A percentile compares a stretch with the other conserved stretches of the same genome.
Conservation (phyloP, 2,797 vertebrate genomes). For the Liparis tanakae region DNA sequence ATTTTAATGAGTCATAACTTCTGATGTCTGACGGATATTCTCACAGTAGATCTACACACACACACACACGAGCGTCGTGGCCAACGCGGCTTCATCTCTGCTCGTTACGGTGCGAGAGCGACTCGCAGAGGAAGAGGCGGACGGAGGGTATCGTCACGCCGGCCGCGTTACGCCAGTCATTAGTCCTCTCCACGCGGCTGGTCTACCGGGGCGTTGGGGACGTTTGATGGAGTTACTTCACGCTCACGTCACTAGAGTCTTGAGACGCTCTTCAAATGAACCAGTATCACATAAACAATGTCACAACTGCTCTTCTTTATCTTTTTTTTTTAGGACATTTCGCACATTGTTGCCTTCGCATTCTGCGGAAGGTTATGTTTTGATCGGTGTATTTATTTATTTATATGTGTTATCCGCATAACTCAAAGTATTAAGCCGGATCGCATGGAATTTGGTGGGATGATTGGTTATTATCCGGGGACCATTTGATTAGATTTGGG, state of each 20-base stretch:
- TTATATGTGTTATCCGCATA: no score
- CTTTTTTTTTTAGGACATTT: background rate
- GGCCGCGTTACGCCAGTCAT: constrained; percentile 16
- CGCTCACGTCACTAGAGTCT: background rate
- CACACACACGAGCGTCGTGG: constrained; percentile 4
- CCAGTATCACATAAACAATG: background rate
- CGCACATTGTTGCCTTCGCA: no score
- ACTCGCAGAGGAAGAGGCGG: background rate
- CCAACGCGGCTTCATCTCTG: constrained; percentile 19
- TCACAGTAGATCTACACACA: constrained; percentile 10
- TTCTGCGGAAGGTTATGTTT: no score
- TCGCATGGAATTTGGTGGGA: no score
- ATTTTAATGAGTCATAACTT: constrained; percentile 39
- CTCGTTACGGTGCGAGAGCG: constrained; percentile 14
- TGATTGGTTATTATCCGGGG: no score
- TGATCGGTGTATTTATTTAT: no score
- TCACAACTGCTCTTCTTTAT: background rate
- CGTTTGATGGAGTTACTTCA: background rate
- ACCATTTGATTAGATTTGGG: no score
- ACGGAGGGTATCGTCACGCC: constrained; percentile 21
- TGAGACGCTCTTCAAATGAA: background rate
- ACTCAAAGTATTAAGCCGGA: no score
- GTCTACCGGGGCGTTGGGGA: constrained; percentile 3
- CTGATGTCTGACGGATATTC: constrained; percentile 31
- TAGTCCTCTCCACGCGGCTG: background rate